A percentile compares a stretch with the other conserved stretches of the same genome.
Evolutionary conservation across 2,797 vertebrate genomes (phyloP).

Genomic region (Labeo calbasu): DNA sequence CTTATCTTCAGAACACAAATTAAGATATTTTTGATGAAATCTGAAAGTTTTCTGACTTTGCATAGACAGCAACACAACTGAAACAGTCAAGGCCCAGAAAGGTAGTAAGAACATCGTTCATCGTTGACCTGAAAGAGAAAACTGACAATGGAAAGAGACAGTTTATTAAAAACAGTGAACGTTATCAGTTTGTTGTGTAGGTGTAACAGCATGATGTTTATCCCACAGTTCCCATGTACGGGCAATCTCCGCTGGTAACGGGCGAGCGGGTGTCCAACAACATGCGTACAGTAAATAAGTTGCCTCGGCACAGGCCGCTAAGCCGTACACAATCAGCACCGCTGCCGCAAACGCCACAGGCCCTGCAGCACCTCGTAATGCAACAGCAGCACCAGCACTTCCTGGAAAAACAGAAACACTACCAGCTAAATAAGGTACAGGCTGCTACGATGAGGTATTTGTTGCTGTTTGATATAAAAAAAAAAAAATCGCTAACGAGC

Average conservation of each 20-base stretch:
- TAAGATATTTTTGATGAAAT: no score
- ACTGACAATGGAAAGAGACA: no score
- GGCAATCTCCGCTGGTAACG: conserved; percentile 89
- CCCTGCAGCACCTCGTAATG: conserved; percentile 92
- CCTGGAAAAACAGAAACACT: conserved; percentile 88
- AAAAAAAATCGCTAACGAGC: background rate
- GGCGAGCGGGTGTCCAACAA: conserved; percentile 83
- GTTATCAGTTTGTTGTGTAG: background rate
- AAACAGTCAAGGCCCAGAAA: no score
- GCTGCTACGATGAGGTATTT: background rate
- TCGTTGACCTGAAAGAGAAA: no score
- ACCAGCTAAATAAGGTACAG: conserved; percentile 83
- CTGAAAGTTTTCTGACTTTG: no score
- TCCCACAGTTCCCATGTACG: conserved; percentile 86
- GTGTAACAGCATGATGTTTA: background rate
- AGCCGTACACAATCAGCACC: conserved; percentile 94
- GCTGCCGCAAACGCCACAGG: conserved; percentile 90
- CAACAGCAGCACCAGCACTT: conserved; percentile 94
- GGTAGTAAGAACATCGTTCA: no score
- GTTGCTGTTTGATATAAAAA: background rate
- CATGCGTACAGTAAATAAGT: conserved; percentile 84
- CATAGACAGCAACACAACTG: no score
- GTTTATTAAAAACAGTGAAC: background rate
- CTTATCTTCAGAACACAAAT: no score
- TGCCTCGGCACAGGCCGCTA: conserved; percentile 89